Conservation (phyloP, 2,113 vertebrate species). For the Lanius collurio region DNA sequence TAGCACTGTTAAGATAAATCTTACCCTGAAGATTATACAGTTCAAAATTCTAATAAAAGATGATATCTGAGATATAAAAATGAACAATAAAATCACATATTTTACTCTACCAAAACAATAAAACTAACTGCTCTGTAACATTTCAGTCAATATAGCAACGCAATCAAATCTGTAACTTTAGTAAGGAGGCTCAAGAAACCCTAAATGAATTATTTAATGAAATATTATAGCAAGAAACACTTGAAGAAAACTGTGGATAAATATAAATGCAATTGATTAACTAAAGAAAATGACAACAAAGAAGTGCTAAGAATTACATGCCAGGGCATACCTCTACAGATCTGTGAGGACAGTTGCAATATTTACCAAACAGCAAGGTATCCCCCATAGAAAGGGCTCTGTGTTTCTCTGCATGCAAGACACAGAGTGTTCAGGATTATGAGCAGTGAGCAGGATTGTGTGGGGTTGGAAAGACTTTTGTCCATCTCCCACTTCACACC, state of each 20-base stretch:
- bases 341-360: background rate
- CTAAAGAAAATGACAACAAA: background rate
- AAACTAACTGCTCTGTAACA: slow-evolving; percentile 38
- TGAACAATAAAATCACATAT: slow-evolving; percentile 28
- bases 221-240: background rate
- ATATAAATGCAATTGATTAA: background rate
- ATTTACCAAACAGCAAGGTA: background rate
- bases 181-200: background rate
- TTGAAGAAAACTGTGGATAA: background rate
- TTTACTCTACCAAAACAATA: slow-evolving; percentile 32
- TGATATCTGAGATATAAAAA: slow-evolving; percentile 40
- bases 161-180: slow-evolving; percentile 20
- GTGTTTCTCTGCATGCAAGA: background rate
- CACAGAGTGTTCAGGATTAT: background rate
- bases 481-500: background rate
- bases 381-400: background rate
- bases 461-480: background rate
- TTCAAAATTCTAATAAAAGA: slow-evolving; percentile 39
- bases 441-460: background rate
- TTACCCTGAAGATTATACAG: background rate
- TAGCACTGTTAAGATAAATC: background rate
- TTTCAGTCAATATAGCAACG: slow-evolving; percentile 33
- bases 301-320: background rate
- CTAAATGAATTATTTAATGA: background rate
- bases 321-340: background rate